Base-by-base conservation (phyloP, 2,113 vertebrate species). In the Myocastor coypus region DNA sequence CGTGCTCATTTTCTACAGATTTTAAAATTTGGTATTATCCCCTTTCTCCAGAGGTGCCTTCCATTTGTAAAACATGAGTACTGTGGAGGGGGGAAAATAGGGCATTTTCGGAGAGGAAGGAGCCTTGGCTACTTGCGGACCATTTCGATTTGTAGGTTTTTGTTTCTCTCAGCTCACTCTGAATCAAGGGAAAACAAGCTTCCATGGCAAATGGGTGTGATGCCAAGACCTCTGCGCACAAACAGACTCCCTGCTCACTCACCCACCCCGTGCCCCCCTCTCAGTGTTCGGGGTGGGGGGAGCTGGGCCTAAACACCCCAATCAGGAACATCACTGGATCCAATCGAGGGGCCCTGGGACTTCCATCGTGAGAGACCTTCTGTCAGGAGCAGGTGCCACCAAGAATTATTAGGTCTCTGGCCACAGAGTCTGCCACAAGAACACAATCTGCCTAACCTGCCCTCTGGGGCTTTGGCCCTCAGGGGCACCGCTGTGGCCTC, bases 11-110 rank as follows among this genome's bases (percentile, higher is more conserved):
- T 89, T 95, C 95, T 82, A 87, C 94, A 87, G 13, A 94, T 95
- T 87, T 98, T 24, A 71, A 68, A 83, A 93, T 97, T 97, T 97
- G 96, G 73, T 96, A 55, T 93, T 89, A 61, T 96, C 96, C 68
- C n/a, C 1, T 88, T 34, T 83, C 97, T 96, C 97, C 95, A 73
- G 75, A 97, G 87, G 89, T 97, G 13, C 42, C 14, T 75, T 92
- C 28, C 95, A 88, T 97, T 97, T 97, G 91, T 94, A 92, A 97
- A 97, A 93, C 81, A 87, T 96, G 92, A 95, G 97, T 92, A 61
- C 94, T 91, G 69, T 71, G 57, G 50, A 75, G n/a, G 84, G 80
- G 90, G 52, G 20, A 7, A 93, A 93, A 95, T 83, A 94, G 95
- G 90, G 64, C 93, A 95, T 95, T 96, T 95, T 95, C 94, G 46